phyloP scores from a whole-genome alignment of 2,888 invertebrate species.

The Nomada hirtipes region DNA sequence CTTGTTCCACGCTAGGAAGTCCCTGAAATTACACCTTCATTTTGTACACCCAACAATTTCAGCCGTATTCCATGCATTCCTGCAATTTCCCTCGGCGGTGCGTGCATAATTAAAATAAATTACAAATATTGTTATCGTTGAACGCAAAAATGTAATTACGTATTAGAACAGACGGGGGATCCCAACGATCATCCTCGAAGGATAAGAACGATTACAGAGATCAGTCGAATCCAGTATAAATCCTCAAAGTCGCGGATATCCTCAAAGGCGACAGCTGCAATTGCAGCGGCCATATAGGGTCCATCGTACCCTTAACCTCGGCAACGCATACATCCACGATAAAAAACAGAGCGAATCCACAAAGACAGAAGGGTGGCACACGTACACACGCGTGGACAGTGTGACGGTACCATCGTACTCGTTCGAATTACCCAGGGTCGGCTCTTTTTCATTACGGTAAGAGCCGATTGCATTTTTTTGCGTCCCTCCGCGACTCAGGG shows the following conservation, averaged over 20 bases:
- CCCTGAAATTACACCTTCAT: conserved; percentile 48
- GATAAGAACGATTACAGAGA: conserved; percentile 11
- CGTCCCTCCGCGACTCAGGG: conserved; percentile 72
- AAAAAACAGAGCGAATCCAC: conserved; percentile 23
- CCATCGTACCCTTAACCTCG: conserved; percentile 1
- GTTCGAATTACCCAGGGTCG: conserved; percentile 77
- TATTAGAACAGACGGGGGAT: neutral
- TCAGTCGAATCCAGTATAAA: neutral
- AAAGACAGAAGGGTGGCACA: conserved; percentile 8
- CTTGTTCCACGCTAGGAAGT: conserved; percentile 73
- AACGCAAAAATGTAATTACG: too few relatives aligned
- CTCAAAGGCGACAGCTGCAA: conserved; percentile 62
- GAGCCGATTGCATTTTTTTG: conserved; percentile 84
- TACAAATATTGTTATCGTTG: too few relatives aligned
- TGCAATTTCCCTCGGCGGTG: neutral
- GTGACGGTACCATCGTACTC: conserved; percentile 44
- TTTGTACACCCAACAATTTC: conserved; percentile 27
- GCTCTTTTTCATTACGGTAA: conserved; percentile 83
- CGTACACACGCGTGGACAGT: conserved; percentile 4
- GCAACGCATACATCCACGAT: neutral
- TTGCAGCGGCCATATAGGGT: conserved; percentile 32
- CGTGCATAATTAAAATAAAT: neutral
- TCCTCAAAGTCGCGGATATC: conserved; percentile 23
- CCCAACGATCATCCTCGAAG: neutral
- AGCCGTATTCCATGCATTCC: neutral